Conservation (phyloP, 2,113 vertebrate species). For the Rana temporaria region DNA sequence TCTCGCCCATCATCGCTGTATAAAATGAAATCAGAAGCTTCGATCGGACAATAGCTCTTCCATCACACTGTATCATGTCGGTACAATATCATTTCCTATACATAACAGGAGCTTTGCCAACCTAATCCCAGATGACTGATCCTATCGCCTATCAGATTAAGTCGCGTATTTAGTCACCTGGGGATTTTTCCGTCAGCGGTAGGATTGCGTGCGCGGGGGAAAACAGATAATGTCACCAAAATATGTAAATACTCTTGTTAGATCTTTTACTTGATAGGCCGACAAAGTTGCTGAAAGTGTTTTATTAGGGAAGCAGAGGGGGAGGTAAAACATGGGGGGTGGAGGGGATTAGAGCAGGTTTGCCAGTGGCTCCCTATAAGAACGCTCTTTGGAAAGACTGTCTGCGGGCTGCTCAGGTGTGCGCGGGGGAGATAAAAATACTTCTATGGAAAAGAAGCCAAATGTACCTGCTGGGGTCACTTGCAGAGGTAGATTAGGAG, state of each 20-base stretch:
- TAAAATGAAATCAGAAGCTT: too few relatives aligned
- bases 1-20: too few relatives aligned
- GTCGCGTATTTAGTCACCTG: not conserved
- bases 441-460: constrained; percentile 5
- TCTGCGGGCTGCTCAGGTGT: constrained; percentile 27
- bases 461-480: not conserved
- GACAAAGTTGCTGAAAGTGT: constrained; percentile 6
- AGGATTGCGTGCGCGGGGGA: not conserved
- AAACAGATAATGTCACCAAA: constrained; percentile 1
- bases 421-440: constrained; percentile 24
- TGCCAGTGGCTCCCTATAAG: not conserved
- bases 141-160: constrained; percentile 25
- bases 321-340: too few relatives aligned
- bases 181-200: not conserved
- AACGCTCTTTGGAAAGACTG: not conserved
- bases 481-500: constrained; percentile 15
- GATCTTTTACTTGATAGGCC: constrained; percentile 11
- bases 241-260: constrained; percentile 26
- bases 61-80: too few relatives aligned
- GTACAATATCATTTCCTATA: not conserved
- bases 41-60: too few relatives aligned
- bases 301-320: not conserved
- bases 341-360: constrained; percentile 5
- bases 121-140: constrained; percentile 27
- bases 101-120: not conserved